Conservation (phyloP, 2,797 vertebrate genomes). For the Sebastes minor region DNA sequence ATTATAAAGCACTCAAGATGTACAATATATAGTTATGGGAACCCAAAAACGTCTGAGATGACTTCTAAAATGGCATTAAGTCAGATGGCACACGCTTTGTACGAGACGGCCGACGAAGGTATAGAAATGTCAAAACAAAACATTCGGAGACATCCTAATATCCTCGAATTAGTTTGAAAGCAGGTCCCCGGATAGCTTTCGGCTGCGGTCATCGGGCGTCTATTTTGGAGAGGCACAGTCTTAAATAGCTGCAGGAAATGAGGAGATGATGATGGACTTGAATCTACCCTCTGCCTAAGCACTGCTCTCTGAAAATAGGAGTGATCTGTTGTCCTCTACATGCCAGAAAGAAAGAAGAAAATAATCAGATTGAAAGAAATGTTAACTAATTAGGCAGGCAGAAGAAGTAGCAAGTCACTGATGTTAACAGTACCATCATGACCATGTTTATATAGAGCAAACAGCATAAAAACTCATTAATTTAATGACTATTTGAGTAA, state of each 20-base stretch:
- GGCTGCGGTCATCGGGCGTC: slow-evolving; percentile 71
- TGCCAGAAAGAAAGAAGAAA: slow-evolving; percentile 53
- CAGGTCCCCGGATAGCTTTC: slow-evolving; percentile 72
- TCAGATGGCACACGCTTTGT: slow-evolving; percentile 69
- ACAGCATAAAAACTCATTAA: neutral
- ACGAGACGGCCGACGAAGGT: slow-evolving; percentile 59
- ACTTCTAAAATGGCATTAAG: slow-evolving; percentile 78
- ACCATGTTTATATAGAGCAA: neutral
- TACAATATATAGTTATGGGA: slow-evolving; percentile 87
- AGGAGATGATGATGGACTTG: slow-evolving; percentile 82
- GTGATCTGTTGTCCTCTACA: slow-evolving; percentile 68
- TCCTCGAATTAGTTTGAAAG: slow-evolving; percentile 77
- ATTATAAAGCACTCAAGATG: slow-evolving; percentile 87
- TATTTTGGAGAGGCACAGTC: slow-evolving; percentile 73
- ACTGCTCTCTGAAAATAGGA: slow-evolving; percentile 70
- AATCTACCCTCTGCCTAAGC: slow-evolving; percentile 73
- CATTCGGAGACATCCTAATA: slow-evolving; percentile 77
- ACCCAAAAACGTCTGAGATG: slow-evolving; percentile 81
- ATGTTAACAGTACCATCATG: neutral
- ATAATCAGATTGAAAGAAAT: slow-evolving; percentile 49
- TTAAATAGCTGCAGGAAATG: slow-evolving; percentile 81
- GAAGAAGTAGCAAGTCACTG: neutral
- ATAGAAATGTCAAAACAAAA: slow-evolving; percentile 82
- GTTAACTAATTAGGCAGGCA: slow-evolving; percentile 33
- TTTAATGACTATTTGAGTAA: neutral